These are phyloP conservation scores for Volucella inanis DNA, from an alignment of 2,888 invertebrate genomes.

Conservation along the genomic window DNA sequence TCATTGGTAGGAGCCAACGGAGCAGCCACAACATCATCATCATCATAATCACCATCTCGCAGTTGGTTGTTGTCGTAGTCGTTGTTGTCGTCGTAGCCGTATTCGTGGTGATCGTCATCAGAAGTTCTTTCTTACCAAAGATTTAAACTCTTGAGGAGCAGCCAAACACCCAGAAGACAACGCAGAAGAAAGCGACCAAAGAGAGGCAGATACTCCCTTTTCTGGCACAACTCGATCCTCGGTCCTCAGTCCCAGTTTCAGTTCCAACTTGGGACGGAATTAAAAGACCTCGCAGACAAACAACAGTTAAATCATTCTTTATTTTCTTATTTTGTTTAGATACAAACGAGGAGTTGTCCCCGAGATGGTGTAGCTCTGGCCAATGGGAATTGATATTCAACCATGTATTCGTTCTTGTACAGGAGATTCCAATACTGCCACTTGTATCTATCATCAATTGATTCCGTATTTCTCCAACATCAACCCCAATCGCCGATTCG, in stretches of 20 bases:
- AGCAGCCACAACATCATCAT: slow-evolving; percentile 53
- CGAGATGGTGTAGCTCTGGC: slow-evolving; percentile 50
- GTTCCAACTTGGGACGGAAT: slow-evolving; percentile 21
- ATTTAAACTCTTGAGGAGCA: slow-evolving; percentile 17
- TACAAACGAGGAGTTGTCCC: slow-evolving; percentile 40
- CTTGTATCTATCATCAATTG: slow-evolving; percentile 12
- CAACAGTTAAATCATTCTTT: slow-evolving; percentile 63
- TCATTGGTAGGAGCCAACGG: slow-evolving; percentile 72
- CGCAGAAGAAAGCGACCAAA: slow-evolving; percentile 21
- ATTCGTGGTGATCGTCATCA: slow-evolving; percentile 38
- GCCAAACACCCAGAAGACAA: slow-evolving; percentile 39
- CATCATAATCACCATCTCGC: slow-evolving; percentile 66
- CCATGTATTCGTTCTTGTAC: neutral
- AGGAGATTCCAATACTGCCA: slow-evolving; percentile 30
- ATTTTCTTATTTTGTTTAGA: slow-evolving; percentile 25
- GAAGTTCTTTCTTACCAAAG: slow-evolving; percentile 50
- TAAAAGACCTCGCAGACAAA: slow-evolving; percentile 54
- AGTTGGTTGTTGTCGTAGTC: slow-evolving; percentile 35
- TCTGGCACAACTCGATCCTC: slow-evolving; percentile 31
- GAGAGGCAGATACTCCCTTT: slow-evolving; percentile 69
- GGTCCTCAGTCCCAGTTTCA: slow-evolving; percentile 1
- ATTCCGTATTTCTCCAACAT: slow-evolving; percentile 57
- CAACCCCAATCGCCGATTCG: neutral
- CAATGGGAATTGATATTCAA: slow-evolving; percentile 48
- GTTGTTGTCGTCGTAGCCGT: slow-evolving; percentile 23